Conservation (phyloP, 2,888 invertebrate species). For the Pristionchus japonicus region DNA sequence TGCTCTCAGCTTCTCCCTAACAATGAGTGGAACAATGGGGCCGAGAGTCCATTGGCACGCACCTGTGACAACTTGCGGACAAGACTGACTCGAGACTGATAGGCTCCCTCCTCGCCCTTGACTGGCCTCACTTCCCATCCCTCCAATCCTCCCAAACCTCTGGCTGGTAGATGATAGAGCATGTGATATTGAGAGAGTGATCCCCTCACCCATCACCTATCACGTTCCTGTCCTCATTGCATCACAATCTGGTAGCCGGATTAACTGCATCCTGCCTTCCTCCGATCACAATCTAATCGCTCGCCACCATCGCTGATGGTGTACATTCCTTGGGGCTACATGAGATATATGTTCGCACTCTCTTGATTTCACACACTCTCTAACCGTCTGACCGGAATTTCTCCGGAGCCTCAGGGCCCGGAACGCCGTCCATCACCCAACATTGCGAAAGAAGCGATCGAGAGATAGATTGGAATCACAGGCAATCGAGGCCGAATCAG, state of each 20-base stretch:
- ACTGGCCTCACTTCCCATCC: background rate
- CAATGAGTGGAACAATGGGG: too few relatives aligned
- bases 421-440: background rate
- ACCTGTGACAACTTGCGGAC: conserved; percentile 13
- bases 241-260: conserved; percentile 19
- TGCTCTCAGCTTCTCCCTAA: conserved; percentile 1
- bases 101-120: background rate
- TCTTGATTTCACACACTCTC: too few relatives aligned
- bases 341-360: too few relatives aligned
- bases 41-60: background rate
- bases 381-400: too few relatives aligned
- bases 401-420: background rate
- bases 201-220: background rate
- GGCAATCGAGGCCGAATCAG: conserved; percentile 1
- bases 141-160: background rate
- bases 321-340: background rate
- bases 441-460: background rate
- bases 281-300: conserved; percentile 14
- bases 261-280: background rate
- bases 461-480: background rate
- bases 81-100: background rate
- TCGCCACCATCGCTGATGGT: background rate
- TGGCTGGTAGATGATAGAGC: background rate
- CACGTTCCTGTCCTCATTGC: background rate
- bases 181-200: background rate